phyloP scores from a whole-genome alignment of 1,140 invertebrate species.

The Palaemon carinicauda region DNA sequence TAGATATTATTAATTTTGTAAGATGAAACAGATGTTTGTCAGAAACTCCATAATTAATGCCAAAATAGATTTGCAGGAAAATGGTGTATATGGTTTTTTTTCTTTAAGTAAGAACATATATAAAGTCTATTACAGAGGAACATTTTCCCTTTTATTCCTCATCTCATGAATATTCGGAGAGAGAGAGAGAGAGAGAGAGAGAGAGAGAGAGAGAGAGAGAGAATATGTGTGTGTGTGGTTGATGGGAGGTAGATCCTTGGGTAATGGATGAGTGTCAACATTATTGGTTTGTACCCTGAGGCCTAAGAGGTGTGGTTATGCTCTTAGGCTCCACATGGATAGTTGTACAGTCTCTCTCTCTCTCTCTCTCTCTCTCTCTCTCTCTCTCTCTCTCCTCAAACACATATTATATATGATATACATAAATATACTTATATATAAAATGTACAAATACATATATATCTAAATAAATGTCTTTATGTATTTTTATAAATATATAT shows the following conservation, averaged over 20 bases:
- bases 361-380: neutral
- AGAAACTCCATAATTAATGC: no score
- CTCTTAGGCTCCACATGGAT: neutral
- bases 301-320: no score
- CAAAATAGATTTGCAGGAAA: neutral
- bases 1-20: no score
- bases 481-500: no score
- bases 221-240: neutral
- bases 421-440: no score
- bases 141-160: no score
- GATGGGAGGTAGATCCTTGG: neutral
- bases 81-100: neutral
- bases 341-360: neutral
- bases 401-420: no score
- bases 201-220: slow-evolving; percentile 10
- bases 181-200: neutral
- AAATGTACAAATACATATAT: no score
- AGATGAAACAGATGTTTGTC: no score
- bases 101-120: neutral
- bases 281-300: neutral
- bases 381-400: neutral
- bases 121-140: no score
- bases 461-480: no score
- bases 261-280: neutral
- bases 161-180: neutral